These are phyloP conservation scores for Typhlichthys subterraneus DNA, from an alignment of 2,797 vertebrate species.

Conservation along the genomic window DNA sequence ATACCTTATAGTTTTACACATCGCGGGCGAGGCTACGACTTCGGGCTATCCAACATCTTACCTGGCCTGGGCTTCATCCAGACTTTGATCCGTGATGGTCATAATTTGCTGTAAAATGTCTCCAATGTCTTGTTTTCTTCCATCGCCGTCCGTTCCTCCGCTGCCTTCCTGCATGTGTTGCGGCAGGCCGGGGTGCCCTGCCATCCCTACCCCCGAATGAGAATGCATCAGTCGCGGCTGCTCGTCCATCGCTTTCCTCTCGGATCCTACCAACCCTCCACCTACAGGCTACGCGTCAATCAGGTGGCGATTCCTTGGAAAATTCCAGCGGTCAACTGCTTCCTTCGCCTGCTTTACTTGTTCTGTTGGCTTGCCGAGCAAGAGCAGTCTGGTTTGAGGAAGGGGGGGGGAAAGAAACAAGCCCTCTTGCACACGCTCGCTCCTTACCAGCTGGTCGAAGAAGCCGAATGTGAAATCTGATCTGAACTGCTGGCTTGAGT, in stretches of 20 bases:
- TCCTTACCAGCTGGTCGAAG: conserved; percentile 70
- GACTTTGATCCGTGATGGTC: conserved; percentile 98
- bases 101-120: conserved; percentile 99
- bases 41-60: conserved; percentile 56
- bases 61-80: conserved; percentile 98
- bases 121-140: conserved; percentile 96
- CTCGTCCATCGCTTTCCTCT: conserved; percentile 87
- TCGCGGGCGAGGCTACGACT: neutral
- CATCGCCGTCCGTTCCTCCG: conserved; percentile 88
- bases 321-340: conserved; percentile 39
- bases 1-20: neutral
- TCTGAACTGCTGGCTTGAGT: conserved; percentile 71
- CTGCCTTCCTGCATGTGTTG: conserved; percentile 92
- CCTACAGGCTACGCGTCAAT: conserved; percentile 41
- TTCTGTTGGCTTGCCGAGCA: conserved; percentile 19
- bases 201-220: conserved; percentile 92
- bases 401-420: conserved; percentile 53
- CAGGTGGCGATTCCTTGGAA: conserved; percentile 49
- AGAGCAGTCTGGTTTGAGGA: conserved; percentile 28
- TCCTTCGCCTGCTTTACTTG: conserved; percentile 28
- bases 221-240: conserved; percentile 96
- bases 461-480: conserved; percentile 76
- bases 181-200: conserved; percentile 92
- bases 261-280: conserved; percentile 14
- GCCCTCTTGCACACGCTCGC: conserved; percentile 1